Conservation (phyloP, 2,888 invertebrate genomes). For the Morpho deidamia region DNA sequence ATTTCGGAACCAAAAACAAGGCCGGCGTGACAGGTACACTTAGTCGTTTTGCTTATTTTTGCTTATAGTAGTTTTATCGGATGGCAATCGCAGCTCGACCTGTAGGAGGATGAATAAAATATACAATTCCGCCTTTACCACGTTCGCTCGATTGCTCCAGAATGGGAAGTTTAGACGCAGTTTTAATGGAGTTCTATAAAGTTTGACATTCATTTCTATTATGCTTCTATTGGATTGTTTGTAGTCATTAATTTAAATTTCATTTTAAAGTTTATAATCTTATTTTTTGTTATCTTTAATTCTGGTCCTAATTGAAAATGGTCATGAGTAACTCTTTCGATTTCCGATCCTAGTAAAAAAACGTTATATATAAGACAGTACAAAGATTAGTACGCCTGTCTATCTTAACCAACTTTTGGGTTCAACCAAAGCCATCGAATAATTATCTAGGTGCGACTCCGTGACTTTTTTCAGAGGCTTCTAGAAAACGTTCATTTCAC, state of each 20-base stretch:
- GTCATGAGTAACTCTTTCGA: too few relatives aligned
- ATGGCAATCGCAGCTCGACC: constrained; percentile 62
- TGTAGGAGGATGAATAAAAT: constrained; percentile 71
- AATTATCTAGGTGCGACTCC: too few relatives aligned
- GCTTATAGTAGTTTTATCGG: constrained; percentile 66
- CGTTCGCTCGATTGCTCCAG: constrained; percentile 48
- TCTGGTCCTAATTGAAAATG: not conserved
- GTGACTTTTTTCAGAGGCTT: too few relatives aligned
- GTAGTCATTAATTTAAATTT: constrained; percentile 69
- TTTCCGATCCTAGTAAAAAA: too few relatives aligned
- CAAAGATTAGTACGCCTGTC: too few relatives aligned
- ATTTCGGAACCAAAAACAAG: constrained; percentile 76
- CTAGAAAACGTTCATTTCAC: too few relatives aligned
- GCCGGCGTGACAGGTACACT: constrained; percentile 73
- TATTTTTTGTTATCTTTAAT: constrained; percentile 41
- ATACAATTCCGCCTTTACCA: constrained; percentile 60
- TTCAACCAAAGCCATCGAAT: too few relatives aligned
- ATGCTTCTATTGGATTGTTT: constrained; percentile 56
- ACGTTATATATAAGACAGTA: too few relatives aligned
- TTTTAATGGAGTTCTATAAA: constrained; percentile 67
- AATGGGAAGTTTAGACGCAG: constrained; percentile 63
- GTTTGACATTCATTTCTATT: constrained; percentile 69
- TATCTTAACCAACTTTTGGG: too few relatives aligned
- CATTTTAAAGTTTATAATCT: constrained; percentile 58
- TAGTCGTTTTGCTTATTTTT: constrained; percentile 71